Base-by-base conservation (phyloP, 1,140 invertebrate species). In the Drosophila funebris region DNA sequence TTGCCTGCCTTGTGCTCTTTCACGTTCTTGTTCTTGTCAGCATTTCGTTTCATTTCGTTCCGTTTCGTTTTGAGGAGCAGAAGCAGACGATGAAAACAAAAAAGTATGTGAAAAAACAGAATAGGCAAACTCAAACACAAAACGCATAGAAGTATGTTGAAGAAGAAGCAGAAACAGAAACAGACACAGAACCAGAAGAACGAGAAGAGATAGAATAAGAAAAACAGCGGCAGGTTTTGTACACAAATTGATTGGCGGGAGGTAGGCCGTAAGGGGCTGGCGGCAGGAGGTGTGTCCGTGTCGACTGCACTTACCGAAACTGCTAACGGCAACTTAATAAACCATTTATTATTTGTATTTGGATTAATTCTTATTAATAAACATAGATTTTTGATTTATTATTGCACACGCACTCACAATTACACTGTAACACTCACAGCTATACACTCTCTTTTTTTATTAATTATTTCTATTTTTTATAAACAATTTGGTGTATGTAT, bases 1-100 rank as follows among this genome's bases (percentile, higher is more conserved):
- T 50, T 64, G 64, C 63, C 54, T 69, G 73, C 41, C 46, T 50
- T 64, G 64, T 46, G 8, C 22, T 66, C 14, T 43, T 56, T 70
- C 43, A 50, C 61, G 31, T 48, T 52, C 44, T 58, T 43, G 20
- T 46, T 71, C 43, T 16, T 61, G 58, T 48, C n/a, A 57, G 52
- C 39, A 31, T 63, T 58, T 67, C 69, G 61, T 73, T 81, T 68
- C 63, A 70, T 52, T 70, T 69, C 50, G 24, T 46, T 56, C 20
- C 20, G 53, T 27, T 33, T 56, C 37, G 14, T 48, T 50, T 24
- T 50, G 44, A 33, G 58, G 44, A 31, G 56, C 75, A 73, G 79
- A 83, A 83, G 76, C 79, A 87, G 78, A 88, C 78, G 82, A 87
- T 87, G 82, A 87, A 87, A 87, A 87, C 82, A 87, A 88, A 87